Evolutionary conservation across 1,140 invertebrate genomes (phyloP), one percentile per base, ranked within the genome.

Genomic region (Zaprionus vittiger): DNA sequence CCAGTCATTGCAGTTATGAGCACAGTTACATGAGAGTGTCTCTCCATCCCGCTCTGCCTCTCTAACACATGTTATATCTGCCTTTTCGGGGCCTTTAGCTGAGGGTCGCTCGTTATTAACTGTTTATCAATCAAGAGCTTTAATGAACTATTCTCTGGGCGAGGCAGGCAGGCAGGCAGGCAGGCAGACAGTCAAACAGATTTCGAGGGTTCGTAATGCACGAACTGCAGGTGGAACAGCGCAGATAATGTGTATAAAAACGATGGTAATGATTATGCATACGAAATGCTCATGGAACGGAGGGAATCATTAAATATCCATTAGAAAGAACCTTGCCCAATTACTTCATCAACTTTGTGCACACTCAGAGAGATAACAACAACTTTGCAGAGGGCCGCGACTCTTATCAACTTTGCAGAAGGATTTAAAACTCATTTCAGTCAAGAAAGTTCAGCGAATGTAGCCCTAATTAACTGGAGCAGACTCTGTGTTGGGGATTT

Each of bases 1-100:
- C 52, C 79, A 79, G 69, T 79, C 81, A 78, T 75, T 81, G 83
- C 79, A 89, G 75, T 87, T 81, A 89, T 75, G 80, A 60, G 77
- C 62, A 64, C 73, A 83, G 72, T 73, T 83, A 71, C 44, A 65
- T 57, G 80, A 69, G 55, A 44, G 63, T 54, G 56, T 59, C 49
- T 69, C 62, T 67, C 52, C 26, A 62, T 24, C 47, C 41, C 52
- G 31, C 38, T 64, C 47, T 37, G 24, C 5, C 24, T n/a, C 52
- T 55, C 52, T 55, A 20, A 22, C 22, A 49, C 54, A 44, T 59
- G 34, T 11, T 11, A 2, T 9, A 6, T 44, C 14, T 24, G 9
- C 12, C 14, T 38, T 41, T 26, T 41, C 26, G 64, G 55, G 52
- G 34, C 56, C 59, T 77, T 78, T 70, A 54, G 65, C 52, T 41